These are phyloP conservation scores for Sphenopsis melanotis DNA, from an alignment of 2,797 vertebrate genomes.

Conservation along the genomic window DNA sequence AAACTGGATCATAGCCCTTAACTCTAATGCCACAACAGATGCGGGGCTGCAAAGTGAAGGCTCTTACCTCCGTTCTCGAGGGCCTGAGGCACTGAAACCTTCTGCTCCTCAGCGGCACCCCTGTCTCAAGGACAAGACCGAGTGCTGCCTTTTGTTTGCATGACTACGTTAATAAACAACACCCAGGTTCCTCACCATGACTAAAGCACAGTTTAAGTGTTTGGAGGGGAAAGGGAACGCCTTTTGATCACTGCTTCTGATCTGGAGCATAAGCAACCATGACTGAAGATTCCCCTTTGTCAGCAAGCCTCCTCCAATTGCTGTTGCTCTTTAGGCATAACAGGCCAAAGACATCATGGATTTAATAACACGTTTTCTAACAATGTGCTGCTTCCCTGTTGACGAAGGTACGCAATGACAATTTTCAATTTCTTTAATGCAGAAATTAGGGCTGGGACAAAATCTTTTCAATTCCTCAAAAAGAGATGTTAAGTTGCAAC, in stretches of 20 bases:
- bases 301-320: neutral
- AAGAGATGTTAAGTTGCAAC: neutral
- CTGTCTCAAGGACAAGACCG: neutral
- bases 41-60: neutral
- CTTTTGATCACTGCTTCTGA: neutral
- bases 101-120: neutral
- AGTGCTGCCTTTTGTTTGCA: neutral
- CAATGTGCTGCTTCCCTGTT: neutral
- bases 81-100: slow-evolving; percentile 2
- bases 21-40: neutral
- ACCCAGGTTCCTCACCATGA: neutral
- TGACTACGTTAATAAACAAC: neutral
- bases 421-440: slow-evolving; percentile 15
- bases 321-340: neutral
- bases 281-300: neutral
- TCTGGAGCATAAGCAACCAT: neutral
- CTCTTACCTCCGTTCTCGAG: slow-evolving; percentile 29
- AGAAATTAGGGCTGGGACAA: neutral
- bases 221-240: neutral
- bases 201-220: neutral
- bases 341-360: neutral
- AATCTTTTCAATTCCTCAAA: neutral
- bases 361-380: neutral
- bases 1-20: neutral
- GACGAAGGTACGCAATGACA: neutral